These are phyloP conservation scores for Paraescarpia echinospica DNA, from an alignment of 1,140 invertebrate species.

Conservation along the genomic window DNA sequence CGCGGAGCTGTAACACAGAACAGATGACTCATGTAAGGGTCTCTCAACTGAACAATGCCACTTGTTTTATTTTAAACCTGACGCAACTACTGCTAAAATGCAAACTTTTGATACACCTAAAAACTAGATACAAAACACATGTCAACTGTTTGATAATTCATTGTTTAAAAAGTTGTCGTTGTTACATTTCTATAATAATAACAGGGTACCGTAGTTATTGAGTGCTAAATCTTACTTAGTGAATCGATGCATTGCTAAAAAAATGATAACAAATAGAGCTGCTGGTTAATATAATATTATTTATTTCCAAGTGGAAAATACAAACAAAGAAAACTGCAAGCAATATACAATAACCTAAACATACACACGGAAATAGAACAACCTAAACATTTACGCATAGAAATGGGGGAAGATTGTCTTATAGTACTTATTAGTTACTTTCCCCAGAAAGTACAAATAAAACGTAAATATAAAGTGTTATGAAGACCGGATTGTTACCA, in stretches of 20 bases:
- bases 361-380: too few species aligned
- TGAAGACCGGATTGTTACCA: slow-evolving; percentile 38
- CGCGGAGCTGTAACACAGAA: slow-evolving; percentile 67
- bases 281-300: slow-evolving; percentile 26
- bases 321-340: too few species aligned
- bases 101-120: not conserved
- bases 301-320: too few species aligned
- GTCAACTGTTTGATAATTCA: not conserved
- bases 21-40: not conserved
- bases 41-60: not conserved
- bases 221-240: too few species aligned
- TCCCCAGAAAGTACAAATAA: not conserved
- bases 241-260: too few species aligned
- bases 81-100: not conserved
- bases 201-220: too few species aligned
- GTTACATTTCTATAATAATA: too few species aligned
- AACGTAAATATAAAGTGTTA: not conserved
- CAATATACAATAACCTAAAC: too few species aligned
- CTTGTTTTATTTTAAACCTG: not conserved
- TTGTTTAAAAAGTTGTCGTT: not conserved
- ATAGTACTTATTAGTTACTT: too few species aligned
- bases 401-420: too few species aligned
- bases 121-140: not conserved
- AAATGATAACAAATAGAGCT: not conserved
- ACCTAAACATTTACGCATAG: too few species aligned